phyloP scores from a whole-genome alignment of 2,888 invertebrate genomes.

The Drosophila picticornis region DNA sequence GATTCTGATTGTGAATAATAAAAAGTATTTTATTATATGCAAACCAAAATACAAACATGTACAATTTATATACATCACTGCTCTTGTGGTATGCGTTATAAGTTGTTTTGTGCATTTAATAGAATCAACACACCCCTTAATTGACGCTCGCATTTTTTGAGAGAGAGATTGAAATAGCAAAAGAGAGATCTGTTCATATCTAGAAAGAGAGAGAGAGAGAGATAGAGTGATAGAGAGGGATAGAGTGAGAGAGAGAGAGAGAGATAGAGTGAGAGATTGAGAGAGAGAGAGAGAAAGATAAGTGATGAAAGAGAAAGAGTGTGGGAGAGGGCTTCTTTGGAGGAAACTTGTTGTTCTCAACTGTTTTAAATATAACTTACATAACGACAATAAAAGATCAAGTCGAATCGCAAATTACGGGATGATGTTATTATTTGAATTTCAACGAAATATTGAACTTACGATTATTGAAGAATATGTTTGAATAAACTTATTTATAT shows the following conservation, averaged over 20 bases:
- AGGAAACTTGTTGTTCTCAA: neutral
- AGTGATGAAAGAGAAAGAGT: neutral
- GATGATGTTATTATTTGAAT: neutral
- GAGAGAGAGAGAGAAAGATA: too few relatives aligned
- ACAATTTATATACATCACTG: neutral
- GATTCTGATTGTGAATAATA: neutral
- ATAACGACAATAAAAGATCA: neutral
- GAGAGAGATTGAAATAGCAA: neutral
- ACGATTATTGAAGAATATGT: neutral
- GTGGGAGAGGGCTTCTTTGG: neutral
- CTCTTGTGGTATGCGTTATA: too few relatives aligned
- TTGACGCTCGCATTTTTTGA: neutral
- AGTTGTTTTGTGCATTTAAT: neutral
- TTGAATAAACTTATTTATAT: neutral
- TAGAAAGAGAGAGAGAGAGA: neutral
- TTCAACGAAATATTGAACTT: neutral
- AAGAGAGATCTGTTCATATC: neutral
- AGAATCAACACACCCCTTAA: slow-evolving; percentile 9
- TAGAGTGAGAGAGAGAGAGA: too few relatives aligned
- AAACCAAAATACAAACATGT: neutral
- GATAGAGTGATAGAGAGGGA: too few relatives aligned
- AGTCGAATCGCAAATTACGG: neutral
- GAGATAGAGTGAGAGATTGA: too few relatives aligned
- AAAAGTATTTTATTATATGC: neutral
- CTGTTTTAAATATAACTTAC: slow-evolving; percentile 1